Base-by-base conservation (phyloP, 2,888 invertebrate species). In the Eupithecia tripunctaria region DNA sequence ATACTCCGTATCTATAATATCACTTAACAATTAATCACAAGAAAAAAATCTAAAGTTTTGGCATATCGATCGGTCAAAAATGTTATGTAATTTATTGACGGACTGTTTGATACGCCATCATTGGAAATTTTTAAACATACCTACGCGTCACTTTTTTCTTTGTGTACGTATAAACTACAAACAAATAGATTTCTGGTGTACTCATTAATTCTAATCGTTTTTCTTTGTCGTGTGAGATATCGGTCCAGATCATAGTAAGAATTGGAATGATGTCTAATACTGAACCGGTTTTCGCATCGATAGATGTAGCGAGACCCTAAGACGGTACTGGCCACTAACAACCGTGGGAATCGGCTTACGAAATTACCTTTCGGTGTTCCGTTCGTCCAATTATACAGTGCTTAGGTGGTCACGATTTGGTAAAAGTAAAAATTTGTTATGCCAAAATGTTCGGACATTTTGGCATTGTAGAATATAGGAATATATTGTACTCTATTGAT, bases 271-370 rank as follows among this genome's bases (percentile, higher is more conserved):
- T 38, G 36, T 36, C 36, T 10, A 36, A 36, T n/a, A 10, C 3
- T 56, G 0, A 21, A 51, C 56, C 56, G 56, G 56, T 56, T 56
- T 56, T 25, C 5, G 56, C 25, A 1, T 51, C 56, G 56, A 25
- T 56, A 56, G 25, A 56, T 56, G 56, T 56, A 56, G 12, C 14
- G 56, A 56, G 56, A 56, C 56, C 56, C 56, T 56, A 56, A 56
- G 56, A 25, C 56, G 56, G 29, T 51, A 43, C 25, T 41, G 68
- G 60, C 68, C 74, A 41, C 68, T 74, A 74, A 74, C 63, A 68
- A 60, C 63, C 78, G 78, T 78, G 78, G 73, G 78, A 78, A 76
- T 68, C 14, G 14, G 18, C 43, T 74, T 74, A 71, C 74, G 71
- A 74, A 74, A 74, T 68, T 60, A 70, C 32, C 67, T 63, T 67